Evolutionary conservation across 2,888 invertebrate genomes (phyloP).

Genomic region (Psylliodes chrysocephalus): DNA sequence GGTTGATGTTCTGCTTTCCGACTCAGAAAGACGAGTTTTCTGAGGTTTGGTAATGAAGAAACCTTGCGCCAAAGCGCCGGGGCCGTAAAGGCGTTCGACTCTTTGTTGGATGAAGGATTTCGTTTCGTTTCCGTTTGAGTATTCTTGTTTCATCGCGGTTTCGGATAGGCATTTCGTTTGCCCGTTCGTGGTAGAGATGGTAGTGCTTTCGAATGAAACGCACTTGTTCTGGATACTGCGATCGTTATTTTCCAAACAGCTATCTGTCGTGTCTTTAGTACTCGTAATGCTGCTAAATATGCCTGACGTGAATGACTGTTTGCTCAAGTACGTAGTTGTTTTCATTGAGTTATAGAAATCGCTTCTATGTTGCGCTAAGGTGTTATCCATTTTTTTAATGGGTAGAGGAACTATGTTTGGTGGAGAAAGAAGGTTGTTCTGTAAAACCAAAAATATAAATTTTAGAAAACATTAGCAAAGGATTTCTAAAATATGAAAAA

Average conservation of each 20-base stretch:
- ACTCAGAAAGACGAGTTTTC: slow-evolving; percentile 61
- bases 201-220: slow-evolving; percentile 52
- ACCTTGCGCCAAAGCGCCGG: slow-evolving; percentile 86
- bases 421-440: slow-evolving; percentile 61
- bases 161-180: slow-evolving; percentile 51
- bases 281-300: slow-evolving; percentile 44
- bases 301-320: slow-evolving; percentile 53
- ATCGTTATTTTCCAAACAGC: slow-evolving; percentile 55
- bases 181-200: slow-evolving; percentile 46
- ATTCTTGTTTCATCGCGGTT: slow-evolving; percentile 52
- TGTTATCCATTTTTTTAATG: slow-evolving; percentile 51
- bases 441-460: slow-evolving; percentile 45
- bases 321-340: slow-evolving; percentile 52
- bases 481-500: too few species aligned
- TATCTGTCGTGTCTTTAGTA: slow-evolving; percentile 57
- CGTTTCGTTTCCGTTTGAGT: slow-evolving; percentile 64
- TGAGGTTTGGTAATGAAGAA: slow-evolving; percentile 77
- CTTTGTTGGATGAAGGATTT: slow-evolving; percentile 89
- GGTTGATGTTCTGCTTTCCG: slow-evolving; percentile 39
- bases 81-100: slow-evolving; percentile 88
- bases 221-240: slow-evolving; percentile 48
- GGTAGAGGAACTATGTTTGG: slow-evolving; percentile 62
- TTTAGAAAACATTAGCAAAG: too few species aligned
- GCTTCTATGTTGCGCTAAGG: slow-evolving; percentile 35
- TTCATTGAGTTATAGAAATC: slow-evolving; percentile 46